These are phyloP conservation scores for Mola mola DNA, from an alignment of 2,113 vertebrate species.

Conservation along the genomic window DNA sequence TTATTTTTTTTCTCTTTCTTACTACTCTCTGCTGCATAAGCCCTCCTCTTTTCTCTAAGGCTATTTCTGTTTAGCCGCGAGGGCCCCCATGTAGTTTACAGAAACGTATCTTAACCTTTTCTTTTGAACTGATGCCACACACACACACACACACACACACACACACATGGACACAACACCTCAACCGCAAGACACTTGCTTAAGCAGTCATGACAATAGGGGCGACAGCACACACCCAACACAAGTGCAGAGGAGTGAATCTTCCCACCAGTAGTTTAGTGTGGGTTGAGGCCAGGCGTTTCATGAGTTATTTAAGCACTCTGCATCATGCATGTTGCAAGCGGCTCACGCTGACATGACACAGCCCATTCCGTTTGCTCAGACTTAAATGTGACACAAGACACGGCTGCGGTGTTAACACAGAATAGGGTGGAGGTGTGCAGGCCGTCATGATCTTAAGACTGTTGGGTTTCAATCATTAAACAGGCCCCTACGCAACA, in stretches of 20 bases:
- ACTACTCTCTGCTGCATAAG: too few relatives aligned
- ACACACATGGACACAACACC: slow-evolving; percentile 10
- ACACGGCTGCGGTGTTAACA: slow-evolving; percentile 42
- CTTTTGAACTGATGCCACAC: slow-evolving; percentile 36
- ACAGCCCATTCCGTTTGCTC: slow-evolving; percentile 64
- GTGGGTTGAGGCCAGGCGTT: slow-evolving; percentile 56
- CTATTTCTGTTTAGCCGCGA: slow-evolving; percentile 70
- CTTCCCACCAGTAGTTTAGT: slow-evolving; percentile 47
- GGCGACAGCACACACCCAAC: slow-evolving; percentile 25
- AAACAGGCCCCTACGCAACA: slow-evolving; percentile 16
- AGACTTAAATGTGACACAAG: slow-evolving; percentile 54
- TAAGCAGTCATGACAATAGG: slow-evolving; percentile 57
- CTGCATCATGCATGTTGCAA: slow-evolving; percentile 48
- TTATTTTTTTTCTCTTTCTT: slow-evolving; percentile 28
- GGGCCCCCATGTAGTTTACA: slow-evolving; percentile 61
- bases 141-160: slow-evolving; percentile 2
- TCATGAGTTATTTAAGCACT: slow-evolving; percentile 74
- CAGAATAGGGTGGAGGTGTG: slow-evolving; percentile 26
- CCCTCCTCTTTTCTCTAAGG: slow-evolving; percentile 58
- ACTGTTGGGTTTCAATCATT: slow-evolving; percentile 46
- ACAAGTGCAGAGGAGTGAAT: slow-evolving; percentile 8
- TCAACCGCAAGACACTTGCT: slow-evolving; percentile 55
- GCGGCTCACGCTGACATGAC: slow-evolving; percentile 61
- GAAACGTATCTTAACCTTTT: slow-evolving; percentile 53
- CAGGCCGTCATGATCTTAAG: slow-evolving; percentile 44